Conservation (phyloP, 2,797 vertebrate genomes). For the Cirrhinus molitorella region DNA sequence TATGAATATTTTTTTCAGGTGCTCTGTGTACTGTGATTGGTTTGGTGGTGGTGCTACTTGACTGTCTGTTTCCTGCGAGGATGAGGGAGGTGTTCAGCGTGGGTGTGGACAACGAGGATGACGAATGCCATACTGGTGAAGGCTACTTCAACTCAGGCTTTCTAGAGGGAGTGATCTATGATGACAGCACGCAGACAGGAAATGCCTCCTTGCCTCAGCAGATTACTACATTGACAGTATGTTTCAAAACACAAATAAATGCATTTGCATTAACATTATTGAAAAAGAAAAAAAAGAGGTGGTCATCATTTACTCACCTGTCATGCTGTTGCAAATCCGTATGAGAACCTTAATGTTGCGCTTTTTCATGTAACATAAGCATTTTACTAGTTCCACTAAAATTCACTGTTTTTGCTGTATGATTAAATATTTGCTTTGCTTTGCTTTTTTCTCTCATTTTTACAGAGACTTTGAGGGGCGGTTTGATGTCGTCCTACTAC, state of each 20-base stretch:
- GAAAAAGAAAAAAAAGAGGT: neutral
- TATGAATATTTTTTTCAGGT: conserved; percentile 76
- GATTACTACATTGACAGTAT: conserved; percentile 53
- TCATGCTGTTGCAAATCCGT: neutral
- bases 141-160: conserved; percentile 77
- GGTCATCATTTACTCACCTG: neutral
- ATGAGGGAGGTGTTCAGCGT: conserved; percentile 86
- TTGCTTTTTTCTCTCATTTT: conserved; percentile 25
- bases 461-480: conserved; percentile 54
- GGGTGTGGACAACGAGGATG: conserved; percentile 72
- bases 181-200: conserved; percentile 55
- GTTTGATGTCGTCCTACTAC: neutral
- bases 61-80: conserved; percentile 76
- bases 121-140: conserved; percentile 62
- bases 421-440: conserved; percentile 20
- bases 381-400: neutral
- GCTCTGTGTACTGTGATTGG: conserved; percentile 87
- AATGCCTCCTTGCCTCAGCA: conserved; percentile 41
- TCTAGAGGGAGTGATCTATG: conserved; percentile 71
- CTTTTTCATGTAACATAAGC: neutral
- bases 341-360: too few relatives aligned
- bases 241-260: neutral
- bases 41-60: conserved; percentile 77
- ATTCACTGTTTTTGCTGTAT: neutral
- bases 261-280: neutral